These are phyloP conservation scores for Netelia inedita DNA, from an alignment of 2,888 invertebrate genomes.

Conservation along the genomic window DNA sequence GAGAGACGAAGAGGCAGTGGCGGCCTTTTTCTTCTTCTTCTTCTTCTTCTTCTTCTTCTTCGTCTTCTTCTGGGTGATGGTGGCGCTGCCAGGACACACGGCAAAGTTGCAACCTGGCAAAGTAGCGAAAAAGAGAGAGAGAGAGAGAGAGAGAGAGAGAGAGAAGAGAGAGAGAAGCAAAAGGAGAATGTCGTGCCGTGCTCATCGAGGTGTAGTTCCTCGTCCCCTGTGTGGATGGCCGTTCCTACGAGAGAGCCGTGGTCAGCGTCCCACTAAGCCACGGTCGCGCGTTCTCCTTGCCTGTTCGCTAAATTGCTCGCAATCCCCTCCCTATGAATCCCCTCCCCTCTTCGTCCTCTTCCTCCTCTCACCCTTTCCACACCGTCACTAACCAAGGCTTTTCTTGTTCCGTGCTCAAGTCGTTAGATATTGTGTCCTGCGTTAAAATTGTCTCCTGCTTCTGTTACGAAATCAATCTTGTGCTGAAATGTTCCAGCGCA, in stretches of 20 bases:
- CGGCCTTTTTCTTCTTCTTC: slow-evolving; percentile 42
- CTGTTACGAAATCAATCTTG: no score
- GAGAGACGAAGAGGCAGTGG: slow-evolving; percentile 54
- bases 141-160: slow-evolving; percentile 57
- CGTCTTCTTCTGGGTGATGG: slow-evolving; percentile 71
- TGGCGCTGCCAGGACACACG: slow-evolving; percentile 61
- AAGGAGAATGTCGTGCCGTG: slow-evolving; percentile 83
- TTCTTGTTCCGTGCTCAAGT: neutral
- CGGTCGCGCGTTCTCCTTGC: slow-evolving; percentile 79
- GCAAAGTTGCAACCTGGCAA: slow-evolving; percentile 56
- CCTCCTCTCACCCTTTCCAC: neutral
- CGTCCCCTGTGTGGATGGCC: slow-evolving; percentile 79
- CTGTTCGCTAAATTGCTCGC: slow-evolving; percentile 70
- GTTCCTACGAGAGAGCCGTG: slow-evolving; percentile 81
- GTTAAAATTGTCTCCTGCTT: no score
- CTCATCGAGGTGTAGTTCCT: slow-evolving; percentile 85
- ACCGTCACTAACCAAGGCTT: slow-evolving; percentile 17
- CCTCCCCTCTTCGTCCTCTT: slow-evolving; percentile 2
- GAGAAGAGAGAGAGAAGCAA: slow-evolving; percentile 74
- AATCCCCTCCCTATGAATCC: slow-evolving; percentile 37
- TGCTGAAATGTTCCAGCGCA: no score
- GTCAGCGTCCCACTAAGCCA: slow-evolving; percentile 84
- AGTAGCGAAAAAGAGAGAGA: slow-evolving; percentile 72
- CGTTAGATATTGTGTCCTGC: no score
- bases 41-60: slow-evolving; percentile 47